Conservation (phyloP, 2,797 vertebrate species). For the Characodon lateralis region DNA sequence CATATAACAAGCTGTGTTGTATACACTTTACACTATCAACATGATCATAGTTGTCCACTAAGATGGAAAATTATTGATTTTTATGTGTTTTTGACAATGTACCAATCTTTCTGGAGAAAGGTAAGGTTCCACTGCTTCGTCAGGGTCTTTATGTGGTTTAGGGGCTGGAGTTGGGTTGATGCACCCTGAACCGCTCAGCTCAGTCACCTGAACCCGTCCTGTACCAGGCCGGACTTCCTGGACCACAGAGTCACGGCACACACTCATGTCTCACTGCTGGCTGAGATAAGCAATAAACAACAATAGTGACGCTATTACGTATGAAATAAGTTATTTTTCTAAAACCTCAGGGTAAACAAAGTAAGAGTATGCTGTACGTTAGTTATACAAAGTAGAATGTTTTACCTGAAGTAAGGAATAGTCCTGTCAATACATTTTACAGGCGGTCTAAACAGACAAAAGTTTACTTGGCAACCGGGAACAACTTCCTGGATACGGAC, state of each 20-base stretch:
- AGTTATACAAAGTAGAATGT: neutral
- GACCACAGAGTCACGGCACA: conserved; percentile 23
- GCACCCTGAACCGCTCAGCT: conserved; percentile 79
- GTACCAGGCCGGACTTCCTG: conserved; percentile 59
- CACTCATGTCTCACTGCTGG: conserved; percentile 56
- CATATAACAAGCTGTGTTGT: neutral
- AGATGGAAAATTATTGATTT: neutral
- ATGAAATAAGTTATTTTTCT: neutral
- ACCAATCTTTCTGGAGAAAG: conserved; percentile 87
- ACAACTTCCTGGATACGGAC: conserved; percentile 81
- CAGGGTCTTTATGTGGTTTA: conserved; percentile 55
- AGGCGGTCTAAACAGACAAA: conserved; percentile 28
- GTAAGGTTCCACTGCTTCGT: conserved; percentile 74
- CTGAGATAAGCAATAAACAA: conserved; percentile 19
- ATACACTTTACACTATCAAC: neutral
- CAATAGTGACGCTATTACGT: neutral
- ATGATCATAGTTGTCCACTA: neutral
- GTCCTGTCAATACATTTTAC: conserved; percentile 18
- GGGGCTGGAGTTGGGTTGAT: conserved; percentile 81
- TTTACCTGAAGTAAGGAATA: conserved; percentile 18
- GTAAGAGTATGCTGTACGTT: neutral
- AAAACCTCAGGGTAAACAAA: neutral
- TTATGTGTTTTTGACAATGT: conserved; percentile 31
- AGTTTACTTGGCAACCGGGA: conserved; percentile 81
- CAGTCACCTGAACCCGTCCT: conserved; percentile 79